Conservation (phyloP, 1,140 invertebrate genomes). For the Tetragonula clypearis region DNA sequence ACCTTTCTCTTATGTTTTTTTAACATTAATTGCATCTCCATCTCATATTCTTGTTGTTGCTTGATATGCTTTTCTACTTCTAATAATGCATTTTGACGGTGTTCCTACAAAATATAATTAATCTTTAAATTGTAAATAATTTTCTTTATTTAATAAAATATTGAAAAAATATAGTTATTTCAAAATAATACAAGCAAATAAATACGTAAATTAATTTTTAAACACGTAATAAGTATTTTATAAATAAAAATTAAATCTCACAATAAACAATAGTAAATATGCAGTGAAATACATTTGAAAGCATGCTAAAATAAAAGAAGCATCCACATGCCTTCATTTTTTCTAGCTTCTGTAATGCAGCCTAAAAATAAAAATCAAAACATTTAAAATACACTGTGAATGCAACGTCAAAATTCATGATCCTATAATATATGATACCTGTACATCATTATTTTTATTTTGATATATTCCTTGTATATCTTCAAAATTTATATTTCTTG, state of each 20-base stretch:
- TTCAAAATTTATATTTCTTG: slow-evolving; percentile 55
- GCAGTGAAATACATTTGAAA: slow-evolving; percentile 39
- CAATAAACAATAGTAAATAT: slow-evolving; percentile 57
- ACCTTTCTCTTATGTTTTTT: slow-evolving; percentile 83
- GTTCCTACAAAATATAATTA: slow-evolving; percentile 76
- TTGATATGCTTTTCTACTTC: slow-evolving; percentile 83
- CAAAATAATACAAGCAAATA: slow-evolving; percentile 13
- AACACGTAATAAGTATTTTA: slow-evolving; percentile 9
- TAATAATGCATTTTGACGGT: slow-evolving; percentile 81
- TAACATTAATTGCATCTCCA: slow-evolving; percentile 81
- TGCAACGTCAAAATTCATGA: slow-evolving; percentile 30
- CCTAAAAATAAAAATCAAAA: slow-evolving; percentile 83
- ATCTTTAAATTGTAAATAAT: not conserved
- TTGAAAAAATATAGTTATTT: not conserved
- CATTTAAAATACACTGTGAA: slow-evolving; percentile 43
- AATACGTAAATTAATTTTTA: slow-evolving; percentile 19
- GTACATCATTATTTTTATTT: slow-evolving; percentile 74
- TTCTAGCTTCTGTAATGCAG: slow-evolving; percentile 83
- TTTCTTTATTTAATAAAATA: not conserved
- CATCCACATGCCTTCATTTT: slow-evolving; percentile 85
- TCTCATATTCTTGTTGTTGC: slow-evolving; percentile 82
- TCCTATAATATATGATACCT: slow-evolving; percentile 67
- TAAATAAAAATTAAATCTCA: slow-evolving; percentile 17
- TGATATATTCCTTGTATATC: slow-evolving; percentile 58
- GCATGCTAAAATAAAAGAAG: slow-evolving; percentile 72